phyloP scores from a whole-genome alignment of 2,113 vertebrate species.

The Gallinago media region DNA sequence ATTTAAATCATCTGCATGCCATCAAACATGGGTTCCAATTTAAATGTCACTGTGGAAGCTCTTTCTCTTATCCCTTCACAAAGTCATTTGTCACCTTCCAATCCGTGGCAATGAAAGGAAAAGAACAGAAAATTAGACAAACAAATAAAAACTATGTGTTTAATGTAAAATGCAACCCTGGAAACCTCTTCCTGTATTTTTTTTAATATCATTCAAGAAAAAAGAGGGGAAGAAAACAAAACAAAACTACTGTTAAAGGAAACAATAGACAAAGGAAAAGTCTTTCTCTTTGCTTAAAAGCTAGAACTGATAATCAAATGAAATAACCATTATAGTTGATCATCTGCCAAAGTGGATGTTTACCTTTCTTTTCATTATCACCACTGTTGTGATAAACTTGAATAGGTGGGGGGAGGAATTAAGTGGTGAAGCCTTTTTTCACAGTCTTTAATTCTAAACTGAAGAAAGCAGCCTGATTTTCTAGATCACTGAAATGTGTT shows the following conservation, averaged over 20 bases:
- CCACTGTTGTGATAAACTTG: neutral
- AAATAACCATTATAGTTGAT: neutral
- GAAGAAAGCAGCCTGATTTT: neutral
- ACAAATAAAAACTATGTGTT: slow-evolving; percentile 30
- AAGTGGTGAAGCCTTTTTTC: neutral
- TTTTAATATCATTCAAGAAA: neutral
- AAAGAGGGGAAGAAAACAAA: neutral
- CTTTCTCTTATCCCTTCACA: neutral
- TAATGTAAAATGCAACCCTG: slow-evolving; percentile 29
- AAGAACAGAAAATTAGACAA: slow-evolving; percentile 8
- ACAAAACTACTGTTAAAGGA: neutral
- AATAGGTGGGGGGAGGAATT: neutral
- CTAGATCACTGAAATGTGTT: neutral
- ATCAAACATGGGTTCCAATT: slow-evolving; percentile 28
- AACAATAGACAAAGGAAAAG: neutral
- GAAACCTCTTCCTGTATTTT: neutral
- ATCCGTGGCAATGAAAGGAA: neutral
- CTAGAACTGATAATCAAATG: neutral
- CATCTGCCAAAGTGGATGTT: neutral
- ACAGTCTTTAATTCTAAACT: neutral
- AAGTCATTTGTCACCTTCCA: slow-evolving; percentile 44
- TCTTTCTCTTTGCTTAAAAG: neutral
- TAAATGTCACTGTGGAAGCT: slow-evolving; percentile 29
- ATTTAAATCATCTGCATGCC: slow-evolving; percentile 57
- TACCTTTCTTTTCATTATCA: neutral